phyloP scores from a whole-genome alignment of 2,888 invertebrate genomes.

The Macaria notata region DNA sequence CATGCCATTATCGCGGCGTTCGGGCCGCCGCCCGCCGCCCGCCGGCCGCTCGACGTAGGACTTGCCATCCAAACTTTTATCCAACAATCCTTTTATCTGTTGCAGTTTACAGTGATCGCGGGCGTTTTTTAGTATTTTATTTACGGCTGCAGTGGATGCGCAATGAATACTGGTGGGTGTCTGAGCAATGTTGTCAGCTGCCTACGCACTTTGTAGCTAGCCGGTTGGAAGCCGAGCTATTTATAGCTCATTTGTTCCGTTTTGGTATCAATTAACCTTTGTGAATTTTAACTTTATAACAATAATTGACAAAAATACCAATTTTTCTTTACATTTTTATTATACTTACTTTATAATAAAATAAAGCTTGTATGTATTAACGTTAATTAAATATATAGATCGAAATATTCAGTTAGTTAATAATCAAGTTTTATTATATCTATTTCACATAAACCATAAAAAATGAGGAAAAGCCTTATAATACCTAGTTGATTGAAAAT shows the following conservation, averaged over 20 bases:
- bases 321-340: too few species aligned
- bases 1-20: conserved; percentile 72
- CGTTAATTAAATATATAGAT: too few species aligned
- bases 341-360: too few species aligned
- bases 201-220: neutral
- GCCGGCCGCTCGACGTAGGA: conserved; percentile 47
- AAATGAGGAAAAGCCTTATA: too few species aligned
- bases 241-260: neutral
- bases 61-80: conserved; percentile 57
- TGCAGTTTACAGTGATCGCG: conserved; percentile 34
- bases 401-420: too few species aligned
- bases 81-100: conserved; percentile 48
- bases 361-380: too few species aligned
- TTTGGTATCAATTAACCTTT: neutral
- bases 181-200: conserved; percentile 4
- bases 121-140: conserved; percentile 31
- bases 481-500: too few species aligned
- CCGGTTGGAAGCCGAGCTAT: neutral
- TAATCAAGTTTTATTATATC: too few species aligned
- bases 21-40: too few species aligned
- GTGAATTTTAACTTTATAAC: too few species aligned
- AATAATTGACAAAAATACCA: too few species aligned
- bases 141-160: conserved; percentile 29
- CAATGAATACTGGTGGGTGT: conserved; percentile 6
- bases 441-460: too few species aligned